Evolutionary conservation across 2,888 invertebrate species (phyloP), one percentile per base, ranked within the genome.

Genomic region (Baccha elongata): DNA sequence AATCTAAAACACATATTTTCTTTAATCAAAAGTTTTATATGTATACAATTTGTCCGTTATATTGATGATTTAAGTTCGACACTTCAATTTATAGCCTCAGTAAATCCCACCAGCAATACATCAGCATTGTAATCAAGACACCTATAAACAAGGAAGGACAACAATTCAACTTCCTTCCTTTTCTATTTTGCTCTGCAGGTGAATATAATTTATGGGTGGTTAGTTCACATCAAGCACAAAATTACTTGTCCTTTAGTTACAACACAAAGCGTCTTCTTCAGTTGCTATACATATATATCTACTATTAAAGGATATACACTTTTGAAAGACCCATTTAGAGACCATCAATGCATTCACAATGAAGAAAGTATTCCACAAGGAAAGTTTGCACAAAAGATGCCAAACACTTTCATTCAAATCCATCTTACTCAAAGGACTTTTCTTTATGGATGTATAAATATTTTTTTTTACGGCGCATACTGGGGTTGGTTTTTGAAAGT

Each of bases 121-220:
- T 83, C 72, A 68, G 50, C 64, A 78, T 78, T 83, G 72, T 83
- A 44, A 78, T 76, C 83, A 72, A 58, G 78, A 68, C 83, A 73
- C 68, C 76, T 15, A 48, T 64, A 55, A 42, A 78, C 67, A 71
- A 58, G 71, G 55, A 83, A 76, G 60, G 72, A 78, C 72, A 76
- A 68, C 53, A 73, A 67, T 72, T 72, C 42, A 15, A 40, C 23
- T 55, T 58, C 58, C 58, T 26, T 53, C 13, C 53, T 19, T 32
- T 48, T 67, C 48, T 48, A 53, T 19, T 58, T 65, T 35, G 32
- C 29, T 37, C 68, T 78, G 72, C 83, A 83, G 83, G 83, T 83
- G 83, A 78, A 68, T 72, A 73, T 83, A 83, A 83, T 83, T 83
- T 83, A 83, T 83, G 83, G 83, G 78, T 68, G 78, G 78, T 83